Evolutionary conservation across 1,140 invertebrate genomes (phyloP).

Genomic region (Tribolium madens): DNA sequence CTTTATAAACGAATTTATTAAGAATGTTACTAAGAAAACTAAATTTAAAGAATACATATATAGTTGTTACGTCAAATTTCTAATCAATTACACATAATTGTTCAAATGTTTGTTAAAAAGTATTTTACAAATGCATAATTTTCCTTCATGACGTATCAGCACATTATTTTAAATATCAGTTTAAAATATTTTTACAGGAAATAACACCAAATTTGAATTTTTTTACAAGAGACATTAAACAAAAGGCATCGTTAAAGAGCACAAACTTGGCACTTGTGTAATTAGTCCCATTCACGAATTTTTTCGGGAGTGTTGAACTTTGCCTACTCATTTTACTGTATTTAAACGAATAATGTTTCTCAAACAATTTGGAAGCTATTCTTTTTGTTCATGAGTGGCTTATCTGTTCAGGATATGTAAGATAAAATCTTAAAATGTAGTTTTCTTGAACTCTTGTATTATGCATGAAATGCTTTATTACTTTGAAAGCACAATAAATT

Average conservation of each 20-base stretch:
- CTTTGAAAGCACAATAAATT: not conserved
- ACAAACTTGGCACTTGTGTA: not conserved
- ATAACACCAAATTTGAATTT: too few species aligned
- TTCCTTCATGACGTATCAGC: too few species aligned
- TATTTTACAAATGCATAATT: too few species aligned
- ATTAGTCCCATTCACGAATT: not conserved
- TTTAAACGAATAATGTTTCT: not conserved
- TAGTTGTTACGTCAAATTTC: too few species aligned
- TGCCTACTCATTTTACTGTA: not conserved
- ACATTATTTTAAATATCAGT: too few species aligned
- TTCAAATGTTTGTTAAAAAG: too few species aligned
- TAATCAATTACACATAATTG: too few species aligned
- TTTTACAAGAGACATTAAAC: not conserved
- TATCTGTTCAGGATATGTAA: not conserved
- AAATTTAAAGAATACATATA: too few species aligned
- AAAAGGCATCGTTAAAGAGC: not conserved
- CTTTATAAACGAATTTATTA: too few species aligned
- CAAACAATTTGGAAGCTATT: not conserved
- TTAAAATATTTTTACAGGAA: too few species aligned
- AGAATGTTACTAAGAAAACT: too few species aligned
- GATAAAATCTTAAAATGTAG: not conserved
- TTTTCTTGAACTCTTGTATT: not conserved
- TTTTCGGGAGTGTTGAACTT: not conserved
- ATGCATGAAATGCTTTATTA: not conserved
- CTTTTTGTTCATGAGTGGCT: not conserved